phyloP scores from a whole-genome alignment of 2,797 vertebrate genomes.

The Toxotes lorentzi region DNA sequence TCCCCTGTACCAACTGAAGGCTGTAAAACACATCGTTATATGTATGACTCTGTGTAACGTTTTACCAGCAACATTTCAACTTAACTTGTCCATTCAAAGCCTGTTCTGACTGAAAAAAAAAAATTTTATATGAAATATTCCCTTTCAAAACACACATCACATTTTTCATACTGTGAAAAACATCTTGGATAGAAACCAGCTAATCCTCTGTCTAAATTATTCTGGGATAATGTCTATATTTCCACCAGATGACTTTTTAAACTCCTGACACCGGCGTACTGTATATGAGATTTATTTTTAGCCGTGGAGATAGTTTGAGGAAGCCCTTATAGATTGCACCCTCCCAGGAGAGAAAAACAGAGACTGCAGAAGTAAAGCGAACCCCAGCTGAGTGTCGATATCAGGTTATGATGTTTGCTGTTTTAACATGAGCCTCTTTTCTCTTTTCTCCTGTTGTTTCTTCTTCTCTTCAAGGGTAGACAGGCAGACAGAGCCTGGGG shows the following conservation, averaged over 20 bases:
- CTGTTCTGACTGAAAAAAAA: neutral
- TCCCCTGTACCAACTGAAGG: neutral
- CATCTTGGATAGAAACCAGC: neutral
- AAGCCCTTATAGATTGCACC: constrained; percentile 71
- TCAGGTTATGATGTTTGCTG: constrained; percentile 83
- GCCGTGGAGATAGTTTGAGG: constrained; percentile 61
- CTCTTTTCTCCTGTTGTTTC: constrained; percentile 74
- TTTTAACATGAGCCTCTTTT: constrained; percentile 78
- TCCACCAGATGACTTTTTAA: constrained; percentile 35
- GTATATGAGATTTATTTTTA: constrained; percentile 77
- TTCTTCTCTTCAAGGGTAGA: constrained; percentile 71
- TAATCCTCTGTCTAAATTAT: neutral
- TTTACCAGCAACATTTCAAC: neutral
- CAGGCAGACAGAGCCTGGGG: constrained; percentile 74
- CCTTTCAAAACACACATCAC: neutral
- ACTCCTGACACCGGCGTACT: constrained; percentile 42
- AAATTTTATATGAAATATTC: neutral
- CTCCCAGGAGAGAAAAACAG: constrained; percentile 71
- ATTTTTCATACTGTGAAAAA: neutral
- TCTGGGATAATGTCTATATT: constrained; percentile 31
- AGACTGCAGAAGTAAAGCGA: constrained; percentile 69
- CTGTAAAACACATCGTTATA: neutral
- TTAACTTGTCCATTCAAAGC: neutral
- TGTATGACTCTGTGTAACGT: neutral
- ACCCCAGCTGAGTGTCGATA: constrained; percentile 76